Base-by-base conservation (phyloP, 2,113 vertebrate species). In the Sebastes schlegelii region DNA sequence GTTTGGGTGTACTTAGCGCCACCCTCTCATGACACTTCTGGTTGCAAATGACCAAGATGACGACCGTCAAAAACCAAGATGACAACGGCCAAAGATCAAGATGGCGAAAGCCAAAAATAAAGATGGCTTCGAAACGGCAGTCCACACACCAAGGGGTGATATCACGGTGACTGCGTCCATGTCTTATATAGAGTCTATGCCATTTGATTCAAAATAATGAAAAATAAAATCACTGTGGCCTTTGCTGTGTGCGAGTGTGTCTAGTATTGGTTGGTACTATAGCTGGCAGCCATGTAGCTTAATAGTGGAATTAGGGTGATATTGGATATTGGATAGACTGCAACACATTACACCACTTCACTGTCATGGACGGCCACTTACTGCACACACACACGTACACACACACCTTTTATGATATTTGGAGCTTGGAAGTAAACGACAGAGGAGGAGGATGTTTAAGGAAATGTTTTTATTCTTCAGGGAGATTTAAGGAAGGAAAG, bases 281-380 rank as follows among this genome's bases (percentile, higher is more conserved):
- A 79, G 80, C 77, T 81, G 72, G 67, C 65, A 84, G 84, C 79
- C 65, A 51, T 45, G 68, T 74, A 72, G 89, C 86, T 85, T 77
- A 86, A 85, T 69, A 73, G 75, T 82, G 79, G 79, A 87, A 84
- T 87, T 83, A 84, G 73, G 77, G 60, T 79, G 77, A 85, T 87
- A 84, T 80, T 87, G 80, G 84, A 87, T 89, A 83, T 82, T 79
- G 84, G 79, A 82, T 80, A 67, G 82, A 86, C 82, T 85, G 65
- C n/a, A 79, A 81, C 74, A 79, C 83, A 90, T 85, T 88, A 89
- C 77, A 77, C 80, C 81, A 80, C 89, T 89, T 83, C 81, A 84
- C 80, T 70, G 77, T 86, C 90, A 85, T 79, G 70, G 85, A 45
- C 19, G 26, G 70, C 72, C 83, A 79, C 80, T 90, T 85, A 71